phyloP scores from a whole-genome alignment of 2,797 vertebrate species.

The Sebastes iracundus region DNA sequence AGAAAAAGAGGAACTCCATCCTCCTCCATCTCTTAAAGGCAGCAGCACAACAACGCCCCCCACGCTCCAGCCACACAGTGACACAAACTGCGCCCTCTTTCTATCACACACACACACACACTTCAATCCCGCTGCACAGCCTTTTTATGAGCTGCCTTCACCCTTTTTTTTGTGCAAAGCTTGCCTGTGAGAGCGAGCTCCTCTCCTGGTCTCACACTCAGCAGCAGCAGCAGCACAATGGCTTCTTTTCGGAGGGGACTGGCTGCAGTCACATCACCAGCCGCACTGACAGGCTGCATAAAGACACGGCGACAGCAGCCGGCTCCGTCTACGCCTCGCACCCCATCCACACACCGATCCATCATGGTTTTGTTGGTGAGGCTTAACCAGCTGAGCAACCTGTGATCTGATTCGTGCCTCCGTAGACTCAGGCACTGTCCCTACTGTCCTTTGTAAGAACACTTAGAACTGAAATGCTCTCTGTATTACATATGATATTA shows the following conservation, averaged over 20 bases:
- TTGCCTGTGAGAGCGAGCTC: constrained; percentile 50
- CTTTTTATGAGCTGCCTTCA: constrained; percentile 45
- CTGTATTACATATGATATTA: not conserved
- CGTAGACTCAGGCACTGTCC: not conserved
- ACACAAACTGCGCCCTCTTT: constrained; percentile 17
- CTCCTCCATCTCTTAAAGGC: constrained; percentile 7
- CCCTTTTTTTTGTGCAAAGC: constrained; percentile 42
- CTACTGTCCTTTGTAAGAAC: not conserved
- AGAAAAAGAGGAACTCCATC: constrained; percentile 2
- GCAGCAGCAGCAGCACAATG: constrained; percentile 61
- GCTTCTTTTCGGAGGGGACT: constrained; percentile 36
- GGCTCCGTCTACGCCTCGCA: constrained; percentile 5
- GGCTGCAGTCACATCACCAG: constrained; percentile 38
- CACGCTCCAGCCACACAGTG: not conserved
- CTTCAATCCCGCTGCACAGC: constrained; percentile 36
- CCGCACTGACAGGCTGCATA: constrained; percentile 34
- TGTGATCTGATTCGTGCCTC: constrained; percentile 13
- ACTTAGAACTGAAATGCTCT: not conserved
- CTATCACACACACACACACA: constrained; percentile 13
- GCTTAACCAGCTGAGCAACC: constrained; percentile 14
- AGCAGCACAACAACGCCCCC: constrained; percentile 1
- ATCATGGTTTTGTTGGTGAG: constrained; percentile 36
- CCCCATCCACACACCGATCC: constrained; percentile 2
- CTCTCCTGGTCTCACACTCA: constrained; percentile 50
- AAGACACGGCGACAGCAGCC: constrained; percentile 23